Base-by-base conservation (phyloP, 2,113 vertebrate genomes). In the Alexandromys fortis region DNA sequence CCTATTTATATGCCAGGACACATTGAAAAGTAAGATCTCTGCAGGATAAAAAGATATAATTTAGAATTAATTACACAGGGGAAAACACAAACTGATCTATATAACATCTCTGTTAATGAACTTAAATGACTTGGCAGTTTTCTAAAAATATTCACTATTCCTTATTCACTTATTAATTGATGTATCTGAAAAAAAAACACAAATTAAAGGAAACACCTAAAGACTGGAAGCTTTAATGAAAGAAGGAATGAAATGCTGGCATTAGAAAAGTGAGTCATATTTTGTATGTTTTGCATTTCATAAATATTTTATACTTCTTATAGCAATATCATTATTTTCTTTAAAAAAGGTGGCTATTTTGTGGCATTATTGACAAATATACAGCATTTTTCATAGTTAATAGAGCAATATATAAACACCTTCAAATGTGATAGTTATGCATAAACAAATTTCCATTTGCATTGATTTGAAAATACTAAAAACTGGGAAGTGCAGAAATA, bases 291-390 rank as follows among this genome's bases (percentile, higher is more conserved):
- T 89, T 45, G 8, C 6, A 89, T 38, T 92, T 88, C 38, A 45
- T 61, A 88, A 85, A 87, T 58, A 49, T 12, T 58, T 72, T 33
- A 63, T 90, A 35, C 82, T 78, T 93, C 92, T 47, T 61, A 68
- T 79, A 91, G 4, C 7, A 77, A 28, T 28, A 17, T 38, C 17
- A 30, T 28, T 68, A 52, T 12, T 58, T 58, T 17, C 42, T 77
- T 72, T 87, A 52, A 89, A 1, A 49, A 42, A 61, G 8, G 6
- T 76, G 22, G 78, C 14, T 11, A 58, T 78, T 55, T 63, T 78
- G 26, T 22, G 42, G 3, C 2, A 45, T 8, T 72, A 2, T 7
- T 52, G 4, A 1, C 7, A 61, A 4, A 13, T 33, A 3, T 49
- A 17, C 11, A 58, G 1, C 3, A 4, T 91, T 81, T 7, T 49